Evolutionary conservation across 2,888 invertebrate genomes (phyloP).

Genomic region (Chouioia cunea): DNA sequence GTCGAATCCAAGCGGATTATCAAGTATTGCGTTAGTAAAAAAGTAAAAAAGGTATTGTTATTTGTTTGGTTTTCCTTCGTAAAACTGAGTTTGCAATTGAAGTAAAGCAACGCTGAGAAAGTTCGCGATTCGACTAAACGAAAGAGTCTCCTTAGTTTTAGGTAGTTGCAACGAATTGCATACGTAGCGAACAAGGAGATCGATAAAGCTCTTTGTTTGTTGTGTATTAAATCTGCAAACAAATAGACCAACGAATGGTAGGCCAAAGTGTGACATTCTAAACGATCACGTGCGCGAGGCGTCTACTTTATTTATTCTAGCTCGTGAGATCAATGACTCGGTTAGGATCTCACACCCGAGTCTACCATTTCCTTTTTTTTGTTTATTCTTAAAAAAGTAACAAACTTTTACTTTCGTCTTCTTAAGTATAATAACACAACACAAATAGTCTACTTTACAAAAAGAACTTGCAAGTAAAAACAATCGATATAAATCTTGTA

Average conservation of each 20-base stretch:
- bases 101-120: conserved; percentile 25
- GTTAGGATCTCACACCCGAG: conserved; percentile 18
- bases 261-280: conserved; percentile 28
- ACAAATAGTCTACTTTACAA: conserved; percentile 1
- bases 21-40: conserved; percentile 18
- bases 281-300: conserved; percentile 41
- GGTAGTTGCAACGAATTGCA: background rate
- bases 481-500: conserved; percentile 37
- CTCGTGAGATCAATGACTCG: conserved; percentile 47
- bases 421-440: background rate
- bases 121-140: background rate
- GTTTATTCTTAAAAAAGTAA: conserved; percentile 12
- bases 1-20: conserved; percentile 56
- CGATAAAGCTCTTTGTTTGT: background rate
- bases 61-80: background rate
- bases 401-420: background rate
- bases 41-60: conserved; percentile 24
- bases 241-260: conserved; percentile 6
- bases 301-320: conserved; percentile 10
- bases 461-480: conserved; percentile 23
- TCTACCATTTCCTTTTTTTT: conserved; percentile 10
- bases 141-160: background rate
- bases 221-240: background rate
- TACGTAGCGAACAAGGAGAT: conserved; percentile 3
- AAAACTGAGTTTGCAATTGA: conserved; percentile 11